Base-by-base conservation (phyloP, 2,797 vertebrate genomes). In the Eremophila alpestris region DNA sequence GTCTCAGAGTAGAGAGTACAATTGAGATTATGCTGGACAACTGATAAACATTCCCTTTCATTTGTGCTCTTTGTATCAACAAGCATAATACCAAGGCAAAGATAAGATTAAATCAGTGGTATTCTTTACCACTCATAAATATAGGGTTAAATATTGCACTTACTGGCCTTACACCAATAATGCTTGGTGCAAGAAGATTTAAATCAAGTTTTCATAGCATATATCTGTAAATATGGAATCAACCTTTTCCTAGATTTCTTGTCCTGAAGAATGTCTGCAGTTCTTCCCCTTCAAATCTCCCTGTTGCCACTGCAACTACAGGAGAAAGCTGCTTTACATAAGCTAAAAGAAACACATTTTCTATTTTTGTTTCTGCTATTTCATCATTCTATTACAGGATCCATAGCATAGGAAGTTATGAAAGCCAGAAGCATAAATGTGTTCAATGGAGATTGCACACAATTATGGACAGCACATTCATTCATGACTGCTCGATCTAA, bases 401-500 rank as follows among this genome's bases (percentile, higher is more conserved):
- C 27, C 36, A 83, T 55, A 48, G 32, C 36, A 41, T 4, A 81
- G 94, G 94, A 95, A 94, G 63, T 91, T 94, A 76, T 52, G 80
- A 93, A 96, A 94, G 51, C 26, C 55, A 55, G 59, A 78, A 51
- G 26, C 45, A 69, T 64, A 48, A 77, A 55, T 75, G 40, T 81
- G 55, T 76, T 91, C 36, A 24, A 27, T 91, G 75, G 58, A 86
- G 65, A 93, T 96, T 88, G 79, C 69, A 59, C 18, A 26, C 21
- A 13, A 38, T 81, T 81, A 36, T 16, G 7, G 65, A 29, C 79
- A 78, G 18, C 41, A 58, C 40, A 7, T 63, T 85, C 51, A 71
- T 93, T 93, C 65, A 56, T 69, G 70, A 45, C 36, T 85, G 9
- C 62, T 71, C 40, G 36, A 7, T 36, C 24, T 86, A 71, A 69